Evolutionary conservation across 2,113 vertebrate species (phyloP), one percentile per base, ranked within the genome.

Genomic region (Mixornis gularis): DNA sequence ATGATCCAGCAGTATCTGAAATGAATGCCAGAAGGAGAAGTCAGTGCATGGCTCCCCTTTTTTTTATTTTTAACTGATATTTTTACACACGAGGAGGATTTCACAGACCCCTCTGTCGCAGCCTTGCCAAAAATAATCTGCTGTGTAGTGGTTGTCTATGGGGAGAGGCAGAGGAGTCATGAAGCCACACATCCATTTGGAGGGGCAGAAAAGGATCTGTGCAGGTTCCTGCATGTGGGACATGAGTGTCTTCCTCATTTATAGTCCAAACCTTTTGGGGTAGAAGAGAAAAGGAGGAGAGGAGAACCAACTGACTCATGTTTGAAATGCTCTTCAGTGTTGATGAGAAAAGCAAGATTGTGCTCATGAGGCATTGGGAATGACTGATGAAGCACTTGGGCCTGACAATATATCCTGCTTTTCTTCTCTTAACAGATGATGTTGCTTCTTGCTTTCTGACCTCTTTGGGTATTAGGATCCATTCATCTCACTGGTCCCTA

Each of bases 61-160:
- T 84, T 82, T 82, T 87, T 74, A 85, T 87, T 92, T 92, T 68
- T 71, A 86, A 72, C 73, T 60, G 85, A 10, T 94, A 83, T 84
- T 93, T 93, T 93, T 93, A 51, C 52, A 46, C 52, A 64, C 7
- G 21, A 41, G 48, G 44, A 84, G 85, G 83, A 44, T 94, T 93
- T 86, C 73, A 41, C 30, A 71, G 76, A 15, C 58, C 34, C 20
- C 41, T 62, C 18, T 9, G n/a, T 48, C 3, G 1, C 66, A 89
- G 34, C 53, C 81, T 85, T 79, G 78, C 56, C 76, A 58, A 87
- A 91, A 81, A 71, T 71, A 26, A 46, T 60, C 74, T n/a, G 53
- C 76, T 74, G 34, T 32, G 65, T 44, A n/a, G 41, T 1, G 3
- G 63, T 7, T 10, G 6, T 49, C 12, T 93, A 51, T 36, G 41